Conservation (phyloP, 1,140 invertebrate species). For the Calliopsis andreniformis region DNA sequence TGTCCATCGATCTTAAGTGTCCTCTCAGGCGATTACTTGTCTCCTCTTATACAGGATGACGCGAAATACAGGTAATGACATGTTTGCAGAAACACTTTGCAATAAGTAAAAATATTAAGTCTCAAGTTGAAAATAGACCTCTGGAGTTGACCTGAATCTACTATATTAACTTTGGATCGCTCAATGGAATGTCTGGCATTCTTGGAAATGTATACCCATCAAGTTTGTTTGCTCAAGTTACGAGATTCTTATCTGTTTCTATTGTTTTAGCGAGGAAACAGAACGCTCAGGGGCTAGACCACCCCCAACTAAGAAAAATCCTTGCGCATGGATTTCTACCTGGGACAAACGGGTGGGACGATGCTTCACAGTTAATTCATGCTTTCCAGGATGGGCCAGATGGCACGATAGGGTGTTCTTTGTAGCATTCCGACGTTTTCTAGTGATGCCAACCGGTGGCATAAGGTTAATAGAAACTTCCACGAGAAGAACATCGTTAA, state of each 20-base stretch:
- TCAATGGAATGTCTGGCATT: too few relatives aligned
- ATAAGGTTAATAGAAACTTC: constrained; percentile 64
- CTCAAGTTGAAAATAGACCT: too few relatives aligned
- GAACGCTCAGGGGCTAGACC: not conserved
- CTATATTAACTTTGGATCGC: too few relatives aligned
- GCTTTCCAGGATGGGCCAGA: constrained; percentile 46
- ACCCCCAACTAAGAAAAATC: constrained; percentile 10
- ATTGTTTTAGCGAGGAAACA: constrained; percentile 11
- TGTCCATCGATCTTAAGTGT: constrained; percentile 26
- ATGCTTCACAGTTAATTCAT: constrained; percentile 51
- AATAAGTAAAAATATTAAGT: too few relatives aligned
- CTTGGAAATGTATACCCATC: too few relatives aligned
- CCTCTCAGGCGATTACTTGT: constrained; percentile 3
- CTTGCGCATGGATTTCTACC: constrained; percentile 31
- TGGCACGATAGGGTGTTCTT: constrained; percentile 56
- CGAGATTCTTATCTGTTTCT: not conserved
- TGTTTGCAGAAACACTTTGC: too few relatives aligned
- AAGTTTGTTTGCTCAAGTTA: not conserved
- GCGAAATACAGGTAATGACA: too few relatives aligned
- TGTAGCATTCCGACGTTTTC: constrained; percentile 55
- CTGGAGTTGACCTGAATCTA: too few relatives aligned
- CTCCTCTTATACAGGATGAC: not conserved
- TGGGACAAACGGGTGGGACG: constrained; percentile 38
- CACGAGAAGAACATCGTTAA: constrained; percentile 43
- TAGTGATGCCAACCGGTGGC: constrained; percentile 32